Evolutionary conservation across 2,888 invertebrate genomes (phyloP).

Genomic region (Mimachlamys varia): DNA sequence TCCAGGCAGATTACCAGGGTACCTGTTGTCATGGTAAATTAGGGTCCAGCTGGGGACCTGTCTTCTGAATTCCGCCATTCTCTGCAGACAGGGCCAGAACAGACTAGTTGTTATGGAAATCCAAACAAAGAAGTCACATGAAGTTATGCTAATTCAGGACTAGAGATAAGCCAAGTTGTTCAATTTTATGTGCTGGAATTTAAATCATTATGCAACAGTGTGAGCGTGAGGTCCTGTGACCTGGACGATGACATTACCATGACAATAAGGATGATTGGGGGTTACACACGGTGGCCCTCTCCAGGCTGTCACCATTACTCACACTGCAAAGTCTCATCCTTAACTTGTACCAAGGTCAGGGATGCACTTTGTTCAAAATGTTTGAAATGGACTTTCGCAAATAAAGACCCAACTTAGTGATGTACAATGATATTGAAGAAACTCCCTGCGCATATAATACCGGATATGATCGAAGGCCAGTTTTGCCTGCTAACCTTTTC

Average conservation of each 20-base stretch:
- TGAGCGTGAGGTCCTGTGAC: not conserved
- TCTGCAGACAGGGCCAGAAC: not conserved
- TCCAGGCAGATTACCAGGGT: not conserved
- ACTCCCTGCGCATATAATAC: too few relatives aligned
- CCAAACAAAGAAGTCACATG: not conserved
- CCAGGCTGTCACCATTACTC: conserved; percentile 1
- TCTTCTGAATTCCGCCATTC: conserved; percentile 13
- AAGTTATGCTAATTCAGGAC: not conserved
- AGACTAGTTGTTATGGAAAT: conserved; percentile 19
- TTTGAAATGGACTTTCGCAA: too few relatives aligned
- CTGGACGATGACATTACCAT: not conserved
- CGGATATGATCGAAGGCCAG: too few relatives aligned
- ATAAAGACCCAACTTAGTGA: too few relatives aligned
- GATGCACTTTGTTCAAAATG: not conserved
- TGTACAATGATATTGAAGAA: too few relatives aligned
- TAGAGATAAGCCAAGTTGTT: conserved; percentile 16
- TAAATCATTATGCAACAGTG: conserved; percentile 6
- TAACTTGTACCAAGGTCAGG: not conserved
- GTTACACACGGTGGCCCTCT: not conserved
- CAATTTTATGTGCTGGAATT: conserved; percentile 34
- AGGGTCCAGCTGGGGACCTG: conserved; percentile 10
- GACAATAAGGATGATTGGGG: not conserved
- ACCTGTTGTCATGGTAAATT: conserved; percentile 32
- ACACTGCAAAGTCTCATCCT: not conserved
- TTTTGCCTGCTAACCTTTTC: too few relatives aligned